Evolutionary conservation across 2,113 vertebrate species (phyloP).

Genomic region (Pachycephala philippinensis): DNA sequence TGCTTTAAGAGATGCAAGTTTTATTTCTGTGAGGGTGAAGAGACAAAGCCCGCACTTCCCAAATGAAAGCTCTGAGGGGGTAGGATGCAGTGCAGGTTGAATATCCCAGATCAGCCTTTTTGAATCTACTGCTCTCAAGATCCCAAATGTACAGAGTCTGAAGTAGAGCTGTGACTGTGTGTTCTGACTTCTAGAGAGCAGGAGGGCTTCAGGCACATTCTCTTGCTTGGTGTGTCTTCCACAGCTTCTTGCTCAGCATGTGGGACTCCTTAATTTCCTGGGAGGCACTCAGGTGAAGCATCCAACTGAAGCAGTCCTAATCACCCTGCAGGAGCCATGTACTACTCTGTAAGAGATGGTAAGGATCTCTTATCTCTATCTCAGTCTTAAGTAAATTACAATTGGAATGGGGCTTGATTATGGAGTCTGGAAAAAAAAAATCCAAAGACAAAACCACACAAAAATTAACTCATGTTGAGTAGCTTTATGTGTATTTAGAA

Average conservation of each 20-base stretch:
- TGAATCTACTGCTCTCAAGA: background rate
- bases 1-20: background rate
- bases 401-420: background rate
- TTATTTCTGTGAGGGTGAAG: background rate
- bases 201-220: background rate
- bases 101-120: background rate
- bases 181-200: background rate
- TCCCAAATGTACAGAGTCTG: background rate
- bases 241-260: background rate
- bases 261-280: background rate
- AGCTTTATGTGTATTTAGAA: background rate
- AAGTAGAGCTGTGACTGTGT: background rate
- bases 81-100: background rate
- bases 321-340: background rate
- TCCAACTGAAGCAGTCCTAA: background rate
- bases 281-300: background rate
- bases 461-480: background rate
- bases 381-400: background rate
- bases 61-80: background rate
- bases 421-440: background rate
- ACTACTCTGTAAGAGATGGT: background rate
- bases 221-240: background rate
- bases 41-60: background rate
- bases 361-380: background rate
- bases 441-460: background rate